These are phyloP conservation scores for Fregetta grallaria DNA, from an alignment of 2,113 vertebrate species.

Conservation along the genomic window DNA sequence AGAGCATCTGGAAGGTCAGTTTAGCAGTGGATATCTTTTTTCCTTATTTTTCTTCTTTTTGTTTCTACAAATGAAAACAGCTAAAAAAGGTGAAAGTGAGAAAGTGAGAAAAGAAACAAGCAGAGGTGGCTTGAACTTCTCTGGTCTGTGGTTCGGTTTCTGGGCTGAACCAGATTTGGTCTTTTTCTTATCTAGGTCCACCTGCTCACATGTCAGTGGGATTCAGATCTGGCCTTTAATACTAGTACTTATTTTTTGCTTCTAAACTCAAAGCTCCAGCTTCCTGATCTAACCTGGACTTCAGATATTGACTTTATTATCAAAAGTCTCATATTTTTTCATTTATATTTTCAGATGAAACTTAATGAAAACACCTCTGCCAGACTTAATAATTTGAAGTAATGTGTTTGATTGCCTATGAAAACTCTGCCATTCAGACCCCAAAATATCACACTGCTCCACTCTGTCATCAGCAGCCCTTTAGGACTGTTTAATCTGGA, in stretches of 20 bases:
- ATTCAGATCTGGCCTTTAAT: background rate
- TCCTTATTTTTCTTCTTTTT: background rate
- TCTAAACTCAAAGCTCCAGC: background rate
- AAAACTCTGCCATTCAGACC: background rate
- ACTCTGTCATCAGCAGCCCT: background rate
- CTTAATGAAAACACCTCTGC: background rate
- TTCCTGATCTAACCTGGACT: background rate
- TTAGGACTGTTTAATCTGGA: background rate
- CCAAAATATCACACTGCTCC: background rate
- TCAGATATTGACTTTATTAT: background rate
- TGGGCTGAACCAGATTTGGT: background rate
- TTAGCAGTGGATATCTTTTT: background rate
- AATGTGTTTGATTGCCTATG: background rate
- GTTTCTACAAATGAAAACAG: background rate
- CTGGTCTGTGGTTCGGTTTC: background rate
- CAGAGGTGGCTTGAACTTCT: background rate
- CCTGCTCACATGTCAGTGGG: background rate
- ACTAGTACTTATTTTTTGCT: background rate
- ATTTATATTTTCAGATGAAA: background rate
- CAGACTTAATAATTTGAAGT: background rate
- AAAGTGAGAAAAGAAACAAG: background rate
- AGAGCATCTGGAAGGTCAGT: background rate
- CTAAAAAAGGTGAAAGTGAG: background rate
- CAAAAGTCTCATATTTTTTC: background rate
- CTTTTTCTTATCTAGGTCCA: background rate